Percentiles rank a stretch among this genome's conserved stretches.
These are phyloP conservation scores for Pao palembangensis DNA, from an alignment of 2,113 vertebrate species.

Conservation along the genomic window DNA sequence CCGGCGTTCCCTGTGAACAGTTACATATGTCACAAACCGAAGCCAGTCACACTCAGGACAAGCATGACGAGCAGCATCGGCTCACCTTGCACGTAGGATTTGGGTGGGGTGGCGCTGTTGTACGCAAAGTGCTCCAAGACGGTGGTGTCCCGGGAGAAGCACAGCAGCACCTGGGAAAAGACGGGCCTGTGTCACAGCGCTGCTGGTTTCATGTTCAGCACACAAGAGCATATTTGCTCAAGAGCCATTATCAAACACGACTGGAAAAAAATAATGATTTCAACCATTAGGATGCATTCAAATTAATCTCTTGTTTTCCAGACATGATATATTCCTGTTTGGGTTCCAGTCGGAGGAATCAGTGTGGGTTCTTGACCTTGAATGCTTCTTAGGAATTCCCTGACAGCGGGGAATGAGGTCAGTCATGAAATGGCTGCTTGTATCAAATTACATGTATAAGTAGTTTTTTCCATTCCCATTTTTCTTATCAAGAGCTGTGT, in stretches of 20 bases:
- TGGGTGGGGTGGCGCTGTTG: constrained; percentile 92
- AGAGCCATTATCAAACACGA: too few relatives aligned
- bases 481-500: not conserved
- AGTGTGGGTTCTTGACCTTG: not conserved
- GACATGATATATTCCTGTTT: too few relatives aligned
- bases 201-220: not conserved
- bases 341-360: too few relatives aligned
- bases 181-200: not conserved
- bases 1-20: constrained; percentile 80
- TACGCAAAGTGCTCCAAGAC: constrained; percentile 91
- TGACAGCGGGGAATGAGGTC: constrained; percentile 8
- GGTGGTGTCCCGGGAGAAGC: constrained; percentile 92
- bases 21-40: not conserved
- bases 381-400: not conserved
- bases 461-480: constrained; percentile 24
- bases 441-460: not conserved
- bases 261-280: too few relatives aligned
- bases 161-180: constrained; percentile 85
- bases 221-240: not conserved
- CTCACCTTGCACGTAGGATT: constrained; percentile 90
- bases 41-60: not conserved
- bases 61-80: not conserved
- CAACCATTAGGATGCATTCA: too few relatives aligned
- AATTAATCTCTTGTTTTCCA: too few relatives aligned
- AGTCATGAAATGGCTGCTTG: constrained; percentile 12